These are phyloP conservation scores for Chaetodon trifascialis DNA, from an alignment of 2,113 vertebrate genomes.

Conservation along the genomic window DNA sequence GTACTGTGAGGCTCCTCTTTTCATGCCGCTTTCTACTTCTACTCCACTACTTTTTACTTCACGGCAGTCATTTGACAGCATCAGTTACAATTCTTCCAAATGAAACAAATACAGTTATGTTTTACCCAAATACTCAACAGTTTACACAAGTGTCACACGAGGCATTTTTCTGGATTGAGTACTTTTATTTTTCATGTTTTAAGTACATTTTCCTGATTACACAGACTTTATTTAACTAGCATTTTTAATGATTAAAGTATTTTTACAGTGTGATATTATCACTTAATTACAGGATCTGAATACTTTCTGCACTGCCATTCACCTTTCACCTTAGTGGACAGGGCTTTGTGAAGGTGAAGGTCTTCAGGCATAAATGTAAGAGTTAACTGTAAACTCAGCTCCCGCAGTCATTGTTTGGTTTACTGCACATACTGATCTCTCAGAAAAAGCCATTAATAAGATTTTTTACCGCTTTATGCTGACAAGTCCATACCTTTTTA, in stretches of 20 bases:
- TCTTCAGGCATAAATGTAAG: background rate
- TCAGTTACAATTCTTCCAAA: no score
- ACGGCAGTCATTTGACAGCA: background rate
- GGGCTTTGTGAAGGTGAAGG: background rate
- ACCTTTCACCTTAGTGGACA: background rate
- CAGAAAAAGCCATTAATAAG: background rate
- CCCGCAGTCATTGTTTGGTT: background rate
- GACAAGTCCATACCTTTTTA: background rate
- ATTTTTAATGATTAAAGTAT: no score
- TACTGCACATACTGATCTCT: background rate
- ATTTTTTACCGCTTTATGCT: background rate
- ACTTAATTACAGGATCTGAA: background rate
- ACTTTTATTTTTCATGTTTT: background rate
- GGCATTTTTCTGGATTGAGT: background rate
- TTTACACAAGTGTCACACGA: no score
- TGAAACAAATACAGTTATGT: no score
- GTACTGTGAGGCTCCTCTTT: background rate
- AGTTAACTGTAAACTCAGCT: background rate
- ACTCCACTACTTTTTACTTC: background rate
- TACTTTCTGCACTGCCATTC: background rate
- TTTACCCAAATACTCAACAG: no score
- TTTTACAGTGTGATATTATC: no score
- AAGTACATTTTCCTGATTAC: no score
- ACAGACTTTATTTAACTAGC: no score
- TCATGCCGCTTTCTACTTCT: background rate